These are phyloP conservation scores for Paramormyrops hopkinsi DNA, from an alignment of 2,797 vertebrate genomes.

Conservation along the genomic window DNA sequence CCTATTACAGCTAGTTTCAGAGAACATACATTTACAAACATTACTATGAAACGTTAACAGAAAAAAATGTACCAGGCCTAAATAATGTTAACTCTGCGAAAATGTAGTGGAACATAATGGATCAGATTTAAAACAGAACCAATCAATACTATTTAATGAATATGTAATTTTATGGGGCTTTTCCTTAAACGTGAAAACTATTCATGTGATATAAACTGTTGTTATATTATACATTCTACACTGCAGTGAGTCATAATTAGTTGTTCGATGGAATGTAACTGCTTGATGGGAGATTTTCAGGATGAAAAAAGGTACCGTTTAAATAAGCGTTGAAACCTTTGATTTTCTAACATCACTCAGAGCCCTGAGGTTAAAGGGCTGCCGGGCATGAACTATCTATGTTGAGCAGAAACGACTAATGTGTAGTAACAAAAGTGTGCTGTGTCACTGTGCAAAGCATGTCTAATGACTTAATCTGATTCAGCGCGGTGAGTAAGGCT, in stretches of 20 bases:
- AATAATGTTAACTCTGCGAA: not conserved
- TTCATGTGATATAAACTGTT: not conserved
- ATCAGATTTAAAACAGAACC: not conserved
- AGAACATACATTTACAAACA: not conserved
- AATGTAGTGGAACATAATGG: not conserved
- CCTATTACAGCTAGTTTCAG: not conserved
- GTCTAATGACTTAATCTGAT: not conserved
- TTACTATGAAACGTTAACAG: not conserved
- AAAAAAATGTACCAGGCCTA: not conserved
- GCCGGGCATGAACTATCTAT: not conserved
- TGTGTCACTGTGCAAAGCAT: not conserved
- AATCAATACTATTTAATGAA: not conserved
- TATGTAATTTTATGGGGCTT: not conserved
- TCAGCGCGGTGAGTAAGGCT: not conserved
- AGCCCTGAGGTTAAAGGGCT: not conserved
- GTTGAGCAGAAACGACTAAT: not conserved
- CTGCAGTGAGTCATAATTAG: not conserved
- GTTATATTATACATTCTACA: not conserved
- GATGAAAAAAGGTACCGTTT: not conserved
- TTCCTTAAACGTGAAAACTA: not conserved
- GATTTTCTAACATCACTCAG: conserved; percentile 1
- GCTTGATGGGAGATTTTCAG: not conserved
- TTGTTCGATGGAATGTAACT: not conserved
- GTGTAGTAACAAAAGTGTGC: not conserved
- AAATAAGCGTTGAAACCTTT: not conserved